phyloP scores from a whole-genome alignment of 37 sponge, comb jelly and placozoan genomes.

The Hormiphora californensis region DNA sequence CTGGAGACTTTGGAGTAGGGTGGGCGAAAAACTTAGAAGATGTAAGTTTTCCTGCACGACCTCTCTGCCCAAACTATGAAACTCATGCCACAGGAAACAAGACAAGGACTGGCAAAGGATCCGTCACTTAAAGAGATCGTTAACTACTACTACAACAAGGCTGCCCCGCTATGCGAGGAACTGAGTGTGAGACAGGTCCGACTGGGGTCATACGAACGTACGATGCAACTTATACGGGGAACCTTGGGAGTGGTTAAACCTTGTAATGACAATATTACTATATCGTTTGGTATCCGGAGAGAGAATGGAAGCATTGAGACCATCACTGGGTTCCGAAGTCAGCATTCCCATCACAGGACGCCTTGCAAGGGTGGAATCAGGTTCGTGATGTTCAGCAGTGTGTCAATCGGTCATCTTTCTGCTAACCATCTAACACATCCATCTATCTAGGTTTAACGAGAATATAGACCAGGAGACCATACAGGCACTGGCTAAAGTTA shows the following conservation, averaged over 20 bases:
- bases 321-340: conserved; percentile 86
- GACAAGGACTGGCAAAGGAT: background rate
- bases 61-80: background rate
- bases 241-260: conserved; percentile 74
- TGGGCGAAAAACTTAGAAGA: too few species aligned
- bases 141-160: conserved; percentile 52
- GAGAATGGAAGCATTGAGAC: conserved; percentile 79
- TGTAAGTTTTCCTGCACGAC: too few species aligned
- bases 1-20: too few species aligned
- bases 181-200: background rate
- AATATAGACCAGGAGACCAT: conserved; percentile 55
- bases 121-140: conserved; percentile 47
- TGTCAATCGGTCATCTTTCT: background rate
- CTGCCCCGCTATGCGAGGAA: conserved; percentile 42
- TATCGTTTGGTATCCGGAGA: conserved; percentile 79
- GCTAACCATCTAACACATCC: background rate
- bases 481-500: conserved; percentile 82
- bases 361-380: conserved; percentile 89
- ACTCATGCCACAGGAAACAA: background rate
- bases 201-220: background rate
- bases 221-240: conserved; percentile 56
- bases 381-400: background rate
- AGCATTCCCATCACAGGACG: conserved; percentile 90
- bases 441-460: background rate
- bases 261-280: conserved; percentile 74